Evolutionary conservation across 2,797 vertebrate species (phyloP).

Genomic region (Adrianichthys oophorus): DNA sequence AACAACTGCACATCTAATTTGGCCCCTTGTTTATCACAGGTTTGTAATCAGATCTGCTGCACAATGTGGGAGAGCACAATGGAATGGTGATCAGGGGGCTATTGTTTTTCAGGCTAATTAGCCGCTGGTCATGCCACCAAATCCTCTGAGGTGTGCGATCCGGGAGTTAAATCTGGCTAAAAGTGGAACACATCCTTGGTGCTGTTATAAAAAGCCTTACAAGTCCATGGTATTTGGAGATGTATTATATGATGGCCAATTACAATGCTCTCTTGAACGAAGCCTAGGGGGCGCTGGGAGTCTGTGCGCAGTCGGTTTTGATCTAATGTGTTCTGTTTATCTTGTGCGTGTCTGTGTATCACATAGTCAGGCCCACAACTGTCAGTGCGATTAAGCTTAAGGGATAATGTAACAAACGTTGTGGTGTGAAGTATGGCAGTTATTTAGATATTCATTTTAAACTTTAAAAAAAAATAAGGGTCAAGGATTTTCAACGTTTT

Average conservation of each 20-base stretch:
- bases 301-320: slow-evolving; percentile 66
- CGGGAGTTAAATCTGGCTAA: slow-evolving; percentile 74
- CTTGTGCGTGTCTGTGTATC: slow-evolving; percentile 56
- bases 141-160: slow-evolving; percentile 66
- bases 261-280: slow-evolving; percentile 57
- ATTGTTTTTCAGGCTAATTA: slow-evolving; percentile 89
- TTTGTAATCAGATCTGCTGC: slow-evolving; percentile 76
- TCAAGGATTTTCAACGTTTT: no score
- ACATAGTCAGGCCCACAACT: slow-evolving; percentile 39
- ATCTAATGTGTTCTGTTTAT: slow-evolving; percentile 66
- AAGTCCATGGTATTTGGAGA: slow-evolving; percentile 80
- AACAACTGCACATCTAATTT: slow-evolving; percentile 86
- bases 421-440: slow-evolving; percentile 22
- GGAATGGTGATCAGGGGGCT: slow-evolving; percentile 80
- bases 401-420: slow-evolving; percentile 26
- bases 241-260: slow-evolving; percentile 64
- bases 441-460: not conserved
- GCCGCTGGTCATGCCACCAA: slow-evolving; percentile 60
- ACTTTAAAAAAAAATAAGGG: no score
- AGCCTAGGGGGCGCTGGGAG: slow-evolving; percentile 41
- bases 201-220: slow-evolving; percentile 78
- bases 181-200: slow-evolving; percentile 71
- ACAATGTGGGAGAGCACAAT: slow-evolving; percentile 79
- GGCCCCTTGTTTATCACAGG: slow-evolving; percentile 82
- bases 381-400: slow-evolving; percentile 30